Evolutionary conservation across 2,113 vertebrate species (phyloP).

Genomic region (Oryzias celebensis): DNA sequence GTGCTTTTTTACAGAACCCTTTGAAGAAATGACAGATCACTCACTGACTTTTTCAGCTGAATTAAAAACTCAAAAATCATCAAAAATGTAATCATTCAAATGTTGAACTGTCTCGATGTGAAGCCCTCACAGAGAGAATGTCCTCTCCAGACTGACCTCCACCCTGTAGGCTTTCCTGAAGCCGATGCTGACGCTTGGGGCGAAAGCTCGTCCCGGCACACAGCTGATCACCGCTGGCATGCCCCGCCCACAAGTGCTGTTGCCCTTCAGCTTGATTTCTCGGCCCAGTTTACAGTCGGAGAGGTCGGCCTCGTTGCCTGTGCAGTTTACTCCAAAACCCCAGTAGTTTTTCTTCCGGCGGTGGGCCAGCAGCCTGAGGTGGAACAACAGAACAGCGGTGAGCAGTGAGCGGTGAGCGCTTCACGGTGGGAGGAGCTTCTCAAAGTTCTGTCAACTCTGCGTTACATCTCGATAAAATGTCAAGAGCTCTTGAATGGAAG

Average conservation of each 20-base stretch:
- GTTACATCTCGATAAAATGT: too few relatives aligned
- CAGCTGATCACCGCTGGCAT: slow-evolving; percentile 92
- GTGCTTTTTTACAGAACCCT: too few relatives aligned
- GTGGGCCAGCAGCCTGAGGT: slow-evolving; percentile 81
- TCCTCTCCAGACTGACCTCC: slow-evolving; percentile 78
- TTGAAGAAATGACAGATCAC: too few relatives aligned
- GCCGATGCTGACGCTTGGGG: slow-evolving; percentile 79
- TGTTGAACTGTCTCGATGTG: too few relatives aligned
- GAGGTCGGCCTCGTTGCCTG: slow-evolving; percentile 85
- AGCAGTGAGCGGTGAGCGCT: too few relatives aligned
- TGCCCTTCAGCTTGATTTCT: slow-evolving; percentile 59
- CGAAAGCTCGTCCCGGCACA: slow-evolving; percentile 86
- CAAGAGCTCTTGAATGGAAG: too few relatives aligned
- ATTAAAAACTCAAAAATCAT: too few relatives aligned
- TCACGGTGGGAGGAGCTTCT: too few relatives aligned
- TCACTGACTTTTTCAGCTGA: too few relatives aligned
- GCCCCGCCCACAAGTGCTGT: slow-evolving; percentile 81
- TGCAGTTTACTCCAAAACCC: slow-evolving; percentile 88
- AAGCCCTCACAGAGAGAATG: background rate
- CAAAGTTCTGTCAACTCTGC: too few relatives aligned
- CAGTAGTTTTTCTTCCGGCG: slow-evolving; percentile 89
- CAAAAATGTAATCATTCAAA: background rate
- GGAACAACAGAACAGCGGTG: background rate
- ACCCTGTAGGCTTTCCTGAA: slow-evolving; percentile 91
- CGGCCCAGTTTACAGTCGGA: slow-evolving; percentile 85